A percentile compares a stretch with the other conserved stretches of the same genome.
Evolutionary conservation across 2,113 vertebrate species (phyloP).

Genomic region (Clinocottus analis): DNA sequence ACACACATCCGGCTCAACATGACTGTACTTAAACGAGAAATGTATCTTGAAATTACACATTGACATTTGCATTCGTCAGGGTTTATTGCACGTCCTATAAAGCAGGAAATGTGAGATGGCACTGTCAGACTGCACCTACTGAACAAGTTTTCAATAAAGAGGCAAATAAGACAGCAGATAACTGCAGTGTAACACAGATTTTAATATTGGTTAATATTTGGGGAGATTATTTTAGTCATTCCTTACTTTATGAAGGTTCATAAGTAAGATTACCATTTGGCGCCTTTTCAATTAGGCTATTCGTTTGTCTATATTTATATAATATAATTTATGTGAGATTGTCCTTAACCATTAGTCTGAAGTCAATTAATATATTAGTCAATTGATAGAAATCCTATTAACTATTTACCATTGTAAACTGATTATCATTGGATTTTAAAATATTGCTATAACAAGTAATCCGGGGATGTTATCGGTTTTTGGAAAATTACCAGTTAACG

Average conservation of each 20-base stretch:
- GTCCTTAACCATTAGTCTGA: neutral
- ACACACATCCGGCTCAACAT: constrained; percentile 26
- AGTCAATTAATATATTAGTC: neutral
- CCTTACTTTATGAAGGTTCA: neutral
- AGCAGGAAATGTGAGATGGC: neutral
- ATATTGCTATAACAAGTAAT: neutral
- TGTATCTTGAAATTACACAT: neutral
- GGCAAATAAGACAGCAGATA: neutral
- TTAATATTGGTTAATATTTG: no score
- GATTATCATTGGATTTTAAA: neutral
- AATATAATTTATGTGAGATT: neutral
- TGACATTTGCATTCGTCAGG: neutral
- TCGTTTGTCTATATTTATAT: neutral
- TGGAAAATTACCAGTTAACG: neutral
- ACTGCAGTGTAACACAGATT: neutral
- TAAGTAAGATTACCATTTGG: neutral
- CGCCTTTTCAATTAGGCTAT: neutral
- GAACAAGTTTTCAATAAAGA: neutral
- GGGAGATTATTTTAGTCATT: neutral
- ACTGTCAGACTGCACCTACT: neutral
- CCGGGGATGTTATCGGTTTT: neutral
- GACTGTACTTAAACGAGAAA: constrained; percentile 21
- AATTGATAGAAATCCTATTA: neutral
- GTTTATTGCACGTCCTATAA: neutral
- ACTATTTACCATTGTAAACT: neutral